Evolutionary conservation across 1,140 invertebrate genomes (phyloP), one percentile per base, ranked within the genome.

Genomic region (Drosophila mayri): DNA sequence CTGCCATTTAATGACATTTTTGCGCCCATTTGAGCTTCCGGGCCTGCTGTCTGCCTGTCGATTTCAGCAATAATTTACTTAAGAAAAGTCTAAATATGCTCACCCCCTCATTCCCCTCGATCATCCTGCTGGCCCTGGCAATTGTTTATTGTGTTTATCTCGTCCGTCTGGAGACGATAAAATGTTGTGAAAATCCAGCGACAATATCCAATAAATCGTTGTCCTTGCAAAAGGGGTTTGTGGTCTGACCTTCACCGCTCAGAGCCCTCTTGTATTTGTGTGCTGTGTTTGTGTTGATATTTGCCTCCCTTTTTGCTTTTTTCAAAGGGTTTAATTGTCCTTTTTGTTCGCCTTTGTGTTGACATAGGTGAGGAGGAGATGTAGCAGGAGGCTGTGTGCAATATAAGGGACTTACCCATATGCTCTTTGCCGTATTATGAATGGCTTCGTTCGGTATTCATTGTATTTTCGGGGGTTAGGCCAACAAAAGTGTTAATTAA

Each of bases 141-240:
- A 83, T 79, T 77, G 83, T 87, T 87, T 88, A 88, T 87, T 82
- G 80, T 80, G 76, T 87, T 87, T 86, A 87, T 83, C 83, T 88
- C 14, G 47, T 52, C 61, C 58, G 84, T 71, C 79, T 79, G 75
- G 57, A 54, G 80, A 66, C 85, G 83, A 84, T 87, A 88, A 87
- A 87, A 88, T 77, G 76, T 64, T 76, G 80, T 88, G 72, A 76
- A 83, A 86, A 88, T 77, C 83, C 83, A 80, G 80, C 83, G 72
- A 88, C 80, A 84, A 88, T 84, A 80, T 88, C 80, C 84, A 87
- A 87, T 87, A 87, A 87, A 87, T 87, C 84, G 67, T 83, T 67
- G 52, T 61, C 38, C 38, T 59, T 16, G 46, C 40, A 32, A 40
- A 28, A 11, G 32, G 18, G 49, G 59, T 28, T 58, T 64, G 49